Conservation (phyloP, 2,113 vertebrate genomes). For the Morphnarchus princeps region DNA sequence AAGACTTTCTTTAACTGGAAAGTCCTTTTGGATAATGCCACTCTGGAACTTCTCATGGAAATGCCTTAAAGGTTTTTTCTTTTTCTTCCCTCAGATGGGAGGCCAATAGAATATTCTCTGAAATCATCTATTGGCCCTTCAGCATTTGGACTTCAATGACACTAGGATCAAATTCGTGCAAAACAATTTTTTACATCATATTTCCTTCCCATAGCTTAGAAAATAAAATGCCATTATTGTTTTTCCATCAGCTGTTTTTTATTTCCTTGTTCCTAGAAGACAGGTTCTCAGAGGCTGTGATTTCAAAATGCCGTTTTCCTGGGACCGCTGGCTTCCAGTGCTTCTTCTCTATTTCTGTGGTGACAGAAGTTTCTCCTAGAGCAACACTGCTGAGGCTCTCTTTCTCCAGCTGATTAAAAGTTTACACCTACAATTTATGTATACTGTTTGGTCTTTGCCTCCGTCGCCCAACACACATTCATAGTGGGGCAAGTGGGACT, state of each 20-base stretch:
- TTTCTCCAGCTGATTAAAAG: neutral
- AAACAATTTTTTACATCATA: neutral
- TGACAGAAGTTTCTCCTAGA: neutral
- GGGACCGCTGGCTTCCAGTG: neutral
- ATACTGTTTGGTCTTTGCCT: neutral
- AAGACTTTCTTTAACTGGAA: neutral
- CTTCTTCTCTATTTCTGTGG: neutral
- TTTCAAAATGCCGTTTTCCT: slow-evolving; percentile 35
- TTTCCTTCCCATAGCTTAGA: neutral
- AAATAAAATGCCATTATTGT: neutral
- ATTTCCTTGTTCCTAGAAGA: slow-evolving; percentile 18
- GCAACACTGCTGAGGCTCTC: neutral
- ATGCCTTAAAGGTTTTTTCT: neutral
- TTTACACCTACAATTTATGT: neutral
- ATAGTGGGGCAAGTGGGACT: neutral
- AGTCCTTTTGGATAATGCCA: neutral
- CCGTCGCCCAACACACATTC: neutral
- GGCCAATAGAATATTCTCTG: neutral
- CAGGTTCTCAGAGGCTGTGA: neutral
- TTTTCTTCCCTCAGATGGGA: neutral
- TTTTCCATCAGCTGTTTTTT: neutral
- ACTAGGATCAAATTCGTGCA: neutral
- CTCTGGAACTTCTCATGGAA: neutral
- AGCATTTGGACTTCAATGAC: neutral
- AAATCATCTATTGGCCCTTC: neutral